Percentiles rank a stretch among this genome's conserved stretches.
Evolutionary conservation across 2,888 invertebrate species (phyloP).

Genomic region (Drosophila antonietae): DNA sequence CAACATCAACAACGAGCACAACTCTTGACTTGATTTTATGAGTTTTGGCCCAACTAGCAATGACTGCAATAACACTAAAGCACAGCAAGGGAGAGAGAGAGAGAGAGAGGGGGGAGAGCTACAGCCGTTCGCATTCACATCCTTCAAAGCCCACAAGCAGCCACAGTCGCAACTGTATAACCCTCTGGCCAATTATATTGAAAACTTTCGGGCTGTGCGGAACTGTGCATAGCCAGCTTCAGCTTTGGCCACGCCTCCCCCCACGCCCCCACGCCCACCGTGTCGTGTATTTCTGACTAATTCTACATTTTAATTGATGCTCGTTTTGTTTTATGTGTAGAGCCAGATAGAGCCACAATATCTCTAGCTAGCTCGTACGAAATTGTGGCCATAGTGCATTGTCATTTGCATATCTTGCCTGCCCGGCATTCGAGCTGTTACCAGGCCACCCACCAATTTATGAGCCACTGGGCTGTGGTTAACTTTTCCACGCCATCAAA

Average conservation of each 20-base stretch:
- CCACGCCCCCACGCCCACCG: background rate
- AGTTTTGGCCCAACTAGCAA: constrained; percentile 71
- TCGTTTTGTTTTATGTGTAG: constrained; percentile 61
- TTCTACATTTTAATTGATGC: constrained; percentile 69
- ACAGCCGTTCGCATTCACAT: background rate
- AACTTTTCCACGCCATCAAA: constrained; percentile 76
- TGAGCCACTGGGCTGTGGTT: constrained; percentile 62
- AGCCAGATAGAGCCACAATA: constrained; percentile 11
- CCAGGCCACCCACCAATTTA: constrained; percentile 45
- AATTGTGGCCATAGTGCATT: constrained; percentile 51
- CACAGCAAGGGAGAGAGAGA: constrained; percentile 10
- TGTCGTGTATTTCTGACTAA: constrained; percentile 56
- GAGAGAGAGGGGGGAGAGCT: constrained; percentile 1
- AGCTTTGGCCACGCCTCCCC: no score
- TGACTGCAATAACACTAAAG: constrained; percentile 77
- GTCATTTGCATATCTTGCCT: constrained; percentile 65
- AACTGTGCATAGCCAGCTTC: background rate
- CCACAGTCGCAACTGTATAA: constrained; percentile 43
- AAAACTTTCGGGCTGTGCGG: constrained; percentile 63
- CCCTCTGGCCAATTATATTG: constrained; percentile 81
- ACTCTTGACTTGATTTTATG: constrained; percentile 76
- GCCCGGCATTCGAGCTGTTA: constrained; percentile 41
- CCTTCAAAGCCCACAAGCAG: constrained; percentile 22
- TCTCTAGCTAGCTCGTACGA: background rate
- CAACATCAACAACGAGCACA: constrained; percentile 43